Base-by-base conservation (phyloP, 2,888 invertebrate genomes). In the Galerucella pusilla region DNA sequence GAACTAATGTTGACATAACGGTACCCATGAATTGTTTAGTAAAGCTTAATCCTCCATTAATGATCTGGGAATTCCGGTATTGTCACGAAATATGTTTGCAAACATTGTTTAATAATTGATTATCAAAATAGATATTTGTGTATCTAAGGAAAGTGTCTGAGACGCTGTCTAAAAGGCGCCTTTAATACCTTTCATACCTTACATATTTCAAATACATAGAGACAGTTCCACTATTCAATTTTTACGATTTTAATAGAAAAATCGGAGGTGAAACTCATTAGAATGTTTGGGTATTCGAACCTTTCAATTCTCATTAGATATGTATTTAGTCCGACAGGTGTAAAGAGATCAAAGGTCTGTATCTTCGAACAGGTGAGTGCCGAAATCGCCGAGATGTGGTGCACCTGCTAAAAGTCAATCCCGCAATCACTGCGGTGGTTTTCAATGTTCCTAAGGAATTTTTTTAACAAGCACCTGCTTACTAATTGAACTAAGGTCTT, bases 271-370 rank as follows among this genome's bases (percentile, higher is more conserved):
- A 10, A 7, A 9, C 10, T 16, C 16, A 57, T 57, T 57, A 57
- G 20, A 57, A 20, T 57, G 9, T 57, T 9, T 9, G 9, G 7
- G 9, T 57, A 3, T 20, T 16, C 12, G 20, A 16, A n/a, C 16
- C 9, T 20, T 57, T 11, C 20, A 20, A 1, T 57, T 7, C 57
- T 68, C 16, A 65, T 25, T 46, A 49, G 35, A n/a, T 46, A 20
- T 20, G 11, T 16, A 1, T 16, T 11, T 77, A 75, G 73, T 78
- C 80, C 79, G 79, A 59, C 71, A 71, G 71, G 71, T 71, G 71
- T 16, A 71, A 59, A 45, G 57, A 71, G 57, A 69, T 45, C 45
- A 45, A 71, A 65, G 20, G 57, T 11, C 6, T 60, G 46, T 49
- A 66, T 35, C 66, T 59, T 16, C 42, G 60, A 66, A 72, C 64